Evolutionary conservation across 2,797 vertebrate species (phyloP).

Genomic region (Labroides dimidiatus): DNA sequence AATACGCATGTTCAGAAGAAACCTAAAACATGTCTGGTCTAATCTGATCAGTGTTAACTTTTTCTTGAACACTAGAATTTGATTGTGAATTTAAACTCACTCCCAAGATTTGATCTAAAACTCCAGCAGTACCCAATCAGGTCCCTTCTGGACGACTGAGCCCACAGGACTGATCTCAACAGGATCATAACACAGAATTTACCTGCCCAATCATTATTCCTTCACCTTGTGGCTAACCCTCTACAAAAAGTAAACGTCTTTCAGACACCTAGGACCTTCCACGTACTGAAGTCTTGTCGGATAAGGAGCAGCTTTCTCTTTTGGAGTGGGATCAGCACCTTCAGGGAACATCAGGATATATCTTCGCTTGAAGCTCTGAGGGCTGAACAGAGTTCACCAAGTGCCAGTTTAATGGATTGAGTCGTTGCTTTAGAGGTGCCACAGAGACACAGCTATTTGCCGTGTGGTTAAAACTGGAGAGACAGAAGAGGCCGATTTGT

Average conservation of each 20-base stretch:
- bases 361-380: slow-evolving; percentile 70
- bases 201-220: too few species aligned
- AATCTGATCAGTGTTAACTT: too few species aligned
- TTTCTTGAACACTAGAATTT: too few species aligned
- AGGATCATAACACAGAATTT: too few species aligned
- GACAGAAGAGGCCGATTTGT: slow-evolving; percentile 25
- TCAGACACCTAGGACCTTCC: slow-evolving; percentile 28
- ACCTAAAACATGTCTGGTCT: too few species aligned
- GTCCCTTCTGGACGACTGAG: too few species aligned
- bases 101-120: too few species aligned
- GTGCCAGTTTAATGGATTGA: slow-evolving; percentile 78
- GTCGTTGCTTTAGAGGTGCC: slow-evolving; percentile 57
- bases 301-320: slow-evolving; percentile 54
- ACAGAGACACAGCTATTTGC: slow-evolving; percentile 63
- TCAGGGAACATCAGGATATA: slow-evolving; percentile 62
- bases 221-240: too few species aligned
- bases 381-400: slow-evolving; percentile 64
- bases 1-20: too few species aligned
- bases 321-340: slow-evolving; percentile 58
- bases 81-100: too few species aligned
- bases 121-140: too few species aligned
- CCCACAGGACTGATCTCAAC: too few species aligned
- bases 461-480: slow-evolving; percentile 52
- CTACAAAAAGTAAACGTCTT: not conserved
- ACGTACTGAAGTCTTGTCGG: slow-evolving; percentile 41